Evolutionary conservation across 23 tunicate species (phyloP).

Genomic region (Trididemnum miniatum): DNA sequence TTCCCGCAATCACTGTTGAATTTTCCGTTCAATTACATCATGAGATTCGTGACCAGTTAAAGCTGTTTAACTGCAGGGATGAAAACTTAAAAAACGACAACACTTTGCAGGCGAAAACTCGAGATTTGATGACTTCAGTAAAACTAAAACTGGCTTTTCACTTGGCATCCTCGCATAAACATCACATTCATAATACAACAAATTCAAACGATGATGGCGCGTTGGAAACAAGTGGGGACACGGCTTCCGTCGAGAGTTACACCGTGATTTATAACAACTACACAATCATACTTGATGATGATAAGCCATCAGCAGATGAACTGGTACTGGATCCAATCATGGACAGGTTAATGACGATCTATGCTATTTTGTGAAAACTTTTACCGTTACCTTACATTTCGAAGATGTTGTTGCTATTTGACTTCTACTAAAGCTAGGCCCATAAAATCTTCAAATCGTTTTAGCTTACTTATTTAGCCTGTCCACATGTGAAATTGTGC

Average conservation of each 20-base stretch:
- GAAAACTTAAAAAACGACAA: too few species aligned
- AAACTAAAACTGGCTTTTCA: not conserved
- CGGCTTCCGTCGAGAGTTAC: not conserved
- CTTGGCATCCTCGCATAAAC: not conserved
- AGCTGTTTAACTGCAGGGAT: too few species aligned
- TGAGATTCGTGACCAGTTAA: too few species aligned
- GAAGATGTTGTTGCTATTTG: too few species aligned
- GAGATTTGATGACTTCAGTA: slow-evolving; percentile 12
- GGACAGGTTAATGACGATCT: not conserved
- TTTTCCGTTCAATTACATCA: too few species aligned
- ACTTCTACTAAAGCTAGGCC: too few species aligned
- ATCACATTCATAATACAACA: not conserved
- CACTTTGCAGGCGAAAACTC: not conserved
- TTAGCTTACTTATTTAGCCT: too few species aligned
- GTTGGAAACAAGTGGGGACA: not conserved
- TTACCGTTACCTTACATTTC: too few species aligned
- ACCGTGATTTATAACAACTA: not conserved
- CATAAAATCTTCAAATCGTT: too few species aligned
- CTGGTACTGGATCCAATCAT: not conserved
- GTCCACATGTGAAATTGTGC: too few species aligned
- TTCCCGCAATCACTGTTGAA: too few species aligned
- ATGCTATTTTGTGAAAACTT: not conserved
- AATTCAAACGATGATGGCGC: not conserved
- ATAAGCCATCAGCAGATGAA: not conserved
- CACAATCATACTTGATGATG: not conserved